Conservation (phyloP, 1,140 invertebrate species). For the Bombus balteatus region DNA sequence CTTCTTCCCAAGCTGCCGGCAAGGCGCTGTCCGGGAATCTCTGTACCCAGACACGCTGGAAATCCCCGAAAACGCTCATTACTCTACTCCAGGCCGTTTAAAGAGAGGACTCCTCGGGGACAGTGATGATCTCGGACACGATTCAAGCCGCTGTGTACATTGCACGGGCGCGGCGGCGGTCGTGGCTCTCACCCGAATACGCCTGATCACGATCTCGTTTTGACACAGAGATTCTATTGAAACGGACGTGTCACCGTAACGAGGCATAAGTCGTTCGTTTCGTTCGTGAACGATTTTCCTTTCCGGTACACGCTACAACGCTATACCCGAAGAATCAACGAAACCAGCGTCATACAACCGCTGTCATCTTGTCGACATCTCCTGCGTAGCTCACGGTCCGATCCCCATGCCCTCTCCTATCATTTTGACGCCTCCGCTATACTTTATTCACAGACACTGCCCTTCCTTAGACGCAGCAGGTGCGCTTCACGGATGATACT, state of each 20-base stretch:
- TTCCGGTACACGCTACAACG: background rate
- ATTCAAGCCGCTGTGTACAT: slow-evolving; percentile 58
- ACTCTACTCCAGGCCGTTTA: slow-evolving; percentile 37
- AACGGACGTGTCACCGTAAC: slow-evolving; percentile 16
- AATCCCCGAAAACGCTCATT: slow-evolving; percentile 95
- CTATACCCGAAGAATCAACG: slow-evolving; percentile 16
- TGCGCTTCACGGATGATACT: slow-evolving; percentile 38
- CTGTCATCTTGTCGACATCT: slow-evolving; percentile 73
- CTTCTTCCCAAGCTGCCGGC: slow-evolving; percentile 94
- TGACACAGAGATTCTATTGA: slow-evolving; percentile 18
- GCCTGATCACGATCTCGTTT: slow-evolving; percentile 33
- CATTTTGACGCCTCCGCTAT: slow-evolving; percentile 58
- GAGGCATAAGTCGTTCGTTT: slow-evolving; percentile 41
- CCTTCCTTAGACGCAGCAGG: slow-evolving; percentile 23
- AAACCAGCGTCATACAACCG: slow-evolving; percentile 57
- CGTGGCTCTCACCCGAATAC: slow-evolving; percentile 35
- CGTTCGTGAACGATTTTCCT: background rate
- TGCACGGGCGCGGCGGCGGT: slow-evolving; percentile 64
- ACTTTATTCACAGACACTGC: slow-evolving; percentile 35
- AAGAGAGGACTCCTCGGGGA: slow-evolving; percentile 36
- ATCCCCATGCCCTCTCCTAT: slow-evolving; percentile 55
- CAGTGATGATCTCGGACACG: background rate
- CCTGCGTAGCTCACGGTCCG: slow-evolving; percentile 67
- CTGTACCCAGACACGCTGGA: slow-evolving; percentile 93
- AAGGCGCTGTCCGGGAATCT: slow-evolving; percentile 93